Conservation (phyloP, 2,113 vertebrate species). For the Rallus limicola region DNA sequence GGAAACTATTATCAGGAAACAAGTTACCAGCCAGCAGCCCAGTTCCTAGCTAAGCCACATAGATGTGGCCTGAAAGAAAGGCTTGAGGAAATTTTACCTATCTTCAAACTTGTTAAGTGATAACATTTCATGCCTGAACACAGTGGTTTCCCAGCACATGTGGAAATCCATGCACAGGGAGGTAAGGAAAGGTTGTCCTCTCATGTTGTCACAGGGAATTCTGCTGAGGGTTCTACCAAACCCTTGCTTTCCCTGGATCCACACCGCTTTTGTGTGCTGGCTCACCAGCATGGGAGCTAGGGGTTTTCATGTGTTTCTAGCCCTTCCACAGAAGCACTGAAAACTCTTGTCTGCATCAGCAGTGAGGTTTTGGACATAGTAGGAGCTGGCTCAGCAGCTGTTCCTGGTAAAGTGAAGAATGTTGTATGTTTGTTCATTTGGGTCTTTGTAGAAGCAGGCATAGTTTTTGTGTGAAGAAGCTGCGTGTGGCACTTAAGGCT, state of each 20-base stretch:
- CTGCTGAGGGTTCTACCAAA: not conserved
- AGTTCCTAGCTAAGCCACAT: not conserved
- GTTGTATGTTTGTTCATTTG: not conserved
- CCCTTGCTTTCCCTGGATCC: not conserved
- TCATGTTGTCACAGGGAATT: not conserved
- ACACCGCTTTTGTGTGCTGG: not conserved
- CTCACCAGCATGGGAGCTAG: not conserved
- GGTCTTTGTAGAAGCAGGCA: not conserved
- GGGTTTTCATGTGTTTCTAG: not conserved
- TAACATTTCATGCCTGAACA: not conserved
- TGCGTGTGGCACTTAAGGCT: not conserved
- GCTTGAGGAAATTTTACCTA: not conserved
- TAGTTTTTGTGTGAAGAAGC: not conserved
- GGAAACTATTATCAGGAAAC: not conserved
- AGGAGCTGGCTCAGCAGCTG: not conserved
- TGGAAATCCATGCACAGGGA: fast-evolving
- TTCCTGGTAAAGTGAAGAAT: not conserved
- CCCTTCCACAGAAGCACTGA: not conserved
- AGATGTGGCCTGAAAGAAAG: not conserved
- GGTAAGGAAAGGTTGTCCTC: not conserved
- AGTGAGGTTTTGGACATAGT: not conserved
- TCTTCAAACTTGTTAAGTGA: not conserved
- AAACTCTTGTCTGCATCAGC: not conserved
- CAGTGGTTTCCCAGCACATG: not conserved
- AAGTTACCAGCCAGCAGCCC: not conserved